Percentiles rank a stretch among this genome's conserved stretches.
Conservation (phyloP, 2,113 vertebrate species). For the Oncorhynchus tshawytscha region DNA sequence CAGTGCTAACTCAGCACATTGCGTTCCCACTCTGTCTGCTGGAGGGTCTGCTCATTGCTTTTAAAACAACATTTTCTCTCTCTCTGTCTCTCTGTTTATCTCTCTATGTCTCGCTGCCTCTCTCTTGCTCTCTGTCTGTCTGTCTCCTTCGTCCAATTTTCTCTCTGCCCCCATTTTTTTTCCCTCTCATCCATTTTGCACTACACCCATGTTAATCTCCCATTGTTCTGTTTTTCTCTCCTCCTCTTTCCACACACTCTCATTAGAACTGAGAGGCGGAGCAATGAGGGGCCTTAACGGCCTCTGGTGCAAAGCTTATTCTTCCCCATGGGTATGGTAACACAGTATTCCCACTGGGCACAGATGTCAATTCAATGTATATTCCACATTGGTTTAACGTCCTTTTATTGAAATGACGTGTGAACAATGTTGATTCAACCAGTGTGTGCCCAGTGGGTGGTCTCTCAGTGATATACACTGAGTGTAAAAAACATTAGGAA, state of each 20-base stretch:
- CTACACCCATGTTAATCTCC: neutral
- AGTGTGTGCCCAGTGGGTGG: too few relatives aligned
- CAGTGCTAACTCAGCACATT: conserved; percentile 54
- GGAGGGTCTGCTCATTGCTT: conserved; percentile 13
- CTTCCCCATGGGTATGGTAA: neutral
- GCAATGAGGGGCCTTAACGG: too few relatives aligned
- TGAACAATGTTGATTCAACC: too few relatives aligned
- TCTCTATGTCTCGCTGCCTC: conserved; percentile 6
- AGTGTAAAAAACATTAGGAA: too few relatives aligned
- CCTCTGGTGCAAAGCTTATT: neutral
- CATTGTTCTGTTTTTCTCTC: neutral
- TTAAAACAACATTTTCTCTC: conserved; percentile 16
- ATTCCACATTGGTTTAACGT: too few relatives aligned
- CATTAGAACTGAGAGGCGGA: too few relatives aligned
- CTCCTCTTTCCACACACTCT: neutral
- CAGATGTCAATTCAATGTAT: too few relatives aligned
- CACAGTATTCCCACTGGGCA: too few relatives aligned
- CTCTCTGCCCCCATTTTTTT: neutral
- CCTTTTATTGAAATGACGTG: too few relatives aligned
- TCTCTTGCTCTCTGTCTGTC: neutral
- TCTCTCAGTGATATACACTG: too few relatives aligned
- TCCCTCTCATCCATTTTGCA: neutral
- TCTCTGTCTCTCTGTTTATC: neutral
- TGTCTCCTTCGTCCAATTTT: neutral
- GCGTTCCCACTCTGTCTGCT: conserved; percentile 22